Conservation (phyloP, 2,113 vertebrate species). For the Casuarius casuarius region DNA sequence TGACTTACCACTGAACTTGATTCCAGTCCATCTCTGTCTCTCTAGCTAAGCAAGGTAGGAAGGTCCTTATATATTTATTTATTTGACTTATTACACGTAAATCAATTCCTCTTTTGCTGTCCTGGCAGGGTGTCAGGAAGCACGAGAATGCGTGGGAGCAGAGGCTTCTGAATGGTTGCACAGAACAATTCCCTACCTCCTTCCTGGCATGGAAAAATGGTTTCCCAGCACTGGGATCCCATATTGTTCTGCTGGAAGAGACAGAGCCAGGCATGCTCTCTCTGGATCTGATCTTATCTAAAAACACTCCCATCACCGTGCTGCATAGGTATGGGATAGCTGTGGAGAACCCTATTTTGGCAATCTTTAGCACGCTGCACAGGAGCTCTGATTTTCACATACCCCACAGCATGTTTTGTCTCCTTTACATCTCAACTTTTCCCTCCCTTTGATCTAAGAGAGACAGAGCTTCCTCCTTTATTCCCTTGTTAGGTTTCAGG, state of each 20-base stretch:
- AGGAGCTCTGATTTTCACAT: conserved; percentile 65
- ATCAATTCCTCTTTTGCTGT: background rate
- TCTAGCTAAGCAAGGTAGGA: background rate
- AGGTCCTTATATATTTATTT: background rate
- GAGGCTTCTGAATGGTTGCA: conserved; percentile 52
- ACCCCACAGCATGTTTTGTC: conserved; percentile 53
- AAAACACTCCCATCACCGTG: background rate
- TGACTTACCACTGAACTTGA: background rate
- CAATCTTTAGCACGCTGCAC: conserved; percentile 16
- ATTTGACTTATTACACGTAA: background rate
- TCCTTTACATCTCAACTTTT: conserved; percentile 37
- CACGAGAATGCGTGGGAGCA: conserved; percentile 35
- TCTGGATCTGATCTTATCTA: conserved; percentile 61
- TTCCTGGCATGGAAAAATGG: background rate
- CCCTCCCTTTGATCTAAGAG: conserved; percentile 44
- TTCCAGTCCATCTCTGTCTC: background rate
- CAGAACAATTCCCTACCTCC: conserved; percentile 25
- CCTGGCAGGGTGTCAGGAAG: conserved; percentile 43
- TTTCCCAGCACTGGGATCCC: conserved; percentile 59
- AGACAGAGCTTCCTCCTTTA: conserved; percentile 47
- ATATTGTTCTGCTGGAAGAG: conserved; percentile 50
- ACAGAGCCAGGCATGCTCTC: conserved; percentile 54
- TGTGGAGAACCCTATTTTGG: conserved; percentile 50
- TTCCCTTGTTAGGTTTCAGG: conserved; percentile 46
- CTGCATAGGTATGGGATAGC: conserved; percentile 25